Conservation (phyloP, 2,888 invertebrate species). For the Dioctria rufipes region DNA sequence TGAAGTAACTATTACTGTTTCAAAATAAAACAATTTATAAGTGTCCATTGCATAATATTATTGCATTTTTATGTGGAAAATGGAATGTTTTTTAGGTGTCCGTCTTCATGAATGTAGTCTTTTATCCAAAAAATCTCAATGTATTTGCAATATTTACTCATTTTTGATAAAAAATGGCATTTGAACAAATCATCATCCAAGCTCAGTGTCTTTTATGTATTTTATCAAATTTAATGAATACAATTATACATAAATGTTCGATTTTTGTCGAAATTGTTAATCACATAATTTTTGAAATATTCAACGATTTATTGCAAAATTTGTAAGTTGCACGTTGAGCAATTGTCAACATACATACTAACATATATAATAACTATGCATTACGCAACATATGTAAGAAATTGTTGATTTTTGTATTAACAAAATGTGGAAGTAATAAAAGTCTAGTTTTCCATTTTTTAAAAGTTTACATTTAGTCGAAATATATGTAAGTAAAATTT, state of each 20-base stretch:
- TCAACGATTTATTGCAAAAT: constrained; percentile 12
- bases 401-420: background rate
- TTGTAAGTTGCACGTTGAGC: constrained; percentile 23
- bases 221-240: constrained; percentile 37
- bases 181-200: constrained; percentile 26
- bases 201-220: constrained; percentile 42
- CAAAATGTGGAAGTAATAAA: background rate
- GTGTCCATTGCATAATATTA: background rate
- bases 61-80: background rate
- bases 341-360: background rate
- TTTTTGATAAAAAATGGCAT: constrained; percentile 18
- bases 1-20: background rate
- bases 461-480: constrained; percentile 10
- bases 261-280: constrained; percentile 30
- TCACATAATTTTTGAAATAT: constrained; percentile 5
- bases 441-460: constrained; percentile 20
- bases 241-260: constrained; percentile 7
- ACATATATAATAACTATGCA: background rate
- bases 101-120: constrained; percentile 20
- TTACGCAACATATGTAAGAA: background rate
- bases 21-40: background rate
- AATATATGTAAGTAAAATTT: background rate
- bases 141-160: constrained; percentile 32
- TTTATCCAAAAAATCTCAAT: constrained; percentile 35
- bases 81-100: background rate